phyloP scores from a whole-genome alignment of 2,113 vertebrate genomes.

The Vombatus ursinus region DNA sequence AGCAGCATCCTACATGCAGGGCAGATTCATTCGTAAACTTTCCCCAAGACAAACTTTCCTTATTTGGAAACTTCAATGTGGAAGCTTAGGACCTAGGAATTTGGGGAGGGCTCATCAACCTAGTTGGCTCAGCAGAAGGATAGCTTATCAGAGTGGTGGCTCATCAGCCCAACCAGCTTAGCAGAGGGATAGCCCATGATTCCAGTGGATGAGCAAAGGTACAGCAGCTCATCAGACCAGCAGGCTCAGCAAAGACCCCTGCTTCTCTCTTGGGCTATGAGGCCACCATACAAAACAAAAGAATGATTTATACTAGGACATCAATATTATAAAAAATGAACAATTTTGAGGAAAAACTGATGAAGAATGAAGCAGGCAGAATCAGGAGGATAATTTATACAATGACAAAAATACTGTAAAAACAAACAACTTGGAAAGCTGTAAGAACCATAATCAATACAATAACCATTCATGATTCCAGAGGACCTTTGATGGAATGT shows the following conservation, averaged over 20 bases:
- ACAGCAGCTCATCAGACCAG: background rate
- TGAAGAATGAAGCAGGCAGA: background rate
- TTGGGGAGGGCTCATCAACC: background rate
- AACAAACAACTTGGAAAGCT: background rate
- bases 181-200: too few species aligned
- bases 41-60: conserved; percentile 12
- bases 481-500: background rate
- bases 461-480: background rate
- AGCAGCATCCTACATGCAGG: conserved; percentile 47
- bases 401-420: background rate
- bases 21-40: conserved; percentile 65
- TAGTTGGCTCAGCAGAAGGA: background rate
- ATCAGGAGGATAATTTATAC: background rate
- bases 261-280: background rate
- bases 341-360: background rate
- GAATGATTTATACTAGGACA: background rate
- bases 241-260: too few species aligned
- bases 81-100: background rate
- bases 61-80: background rate
- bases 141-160: too few species aligned
- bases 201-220: too few species aligned
- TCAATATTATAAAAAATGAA: background rate
- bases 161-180: too few species aligned
- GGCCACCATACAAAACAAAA: background rate
- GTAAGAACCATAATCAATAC: background rate